Percentiles rank a stretch among this genome's conserved stretches.
Evolutionary conservation across 2,888 invertebrate species (phyloP).

Genomic region (Antitype chi): DNA sequence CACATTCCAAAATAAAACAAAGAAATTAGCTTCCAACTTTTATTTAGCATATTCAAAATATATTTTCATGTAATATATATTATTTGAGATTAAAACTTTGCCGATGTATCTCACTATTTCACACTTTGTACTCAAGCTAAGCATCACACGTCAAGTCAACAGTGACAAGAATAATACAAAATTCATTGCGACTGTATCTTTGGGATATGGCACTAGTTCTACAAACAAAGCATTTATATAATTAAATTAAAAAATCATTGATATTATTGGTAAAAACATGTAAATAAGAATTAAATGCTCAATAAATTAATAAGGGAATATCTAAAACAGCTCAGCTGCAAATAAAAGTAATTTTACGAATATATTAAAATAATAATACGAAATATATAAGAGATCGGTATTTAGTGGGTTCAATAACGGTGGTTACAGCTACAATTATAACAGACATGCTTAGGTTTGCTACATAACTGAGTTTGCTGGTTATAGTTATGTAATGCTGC

Average conservation of each 20-base stretch:
- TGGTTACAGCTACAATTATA: background rate
- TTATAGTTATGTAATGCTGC: slow-evolving; percentile 8
- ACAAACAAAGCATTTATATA: slow-evolving; percentile 47
- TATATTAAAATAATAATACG: slow-evolving; percentile 33
- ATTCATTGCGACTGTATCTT: slow-evolving; percentile 45
- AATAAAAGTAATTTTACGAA: slow-evolving; percentile 48
- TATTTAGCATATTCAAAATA: slow-evolving; percentile 87
- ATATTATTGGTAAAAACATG: slow-evolving; percentile 43
- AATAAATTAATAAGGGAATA: slow-evolving; percentile 29
- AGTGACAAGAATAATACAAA: slow-evolving; percentile 37
- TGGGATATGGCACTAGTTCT: slow-evolving; percentile 63
- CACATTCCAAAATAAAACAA: slow-evolving; percentile 34
- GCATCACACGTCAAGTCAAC: slow-evolving; percentile 67
- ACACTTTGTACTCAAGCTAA: slow-evolving; percentile 83
- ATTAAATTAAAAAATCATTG: slow-evolving; percentile 19
- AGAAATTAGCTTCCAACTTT: slow-evolving; percentile 54
- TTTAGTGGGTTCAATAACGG: slow-evolving; percentile 9
- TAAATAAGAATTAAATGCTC: slow-evolving; percentile 20
- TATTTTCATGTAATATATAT: slow-evolving; percentile 76
- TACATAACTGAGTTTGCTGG: background rate
- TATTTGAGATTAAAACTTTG: slow-evolving; percentile 76
- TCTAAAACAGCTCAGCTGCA: slow-evolving; percentile 64
- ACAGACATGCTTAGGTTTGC: background rate
- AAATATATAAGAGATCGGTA: slow-evolving; percentile 50
- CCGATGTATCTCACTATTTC: slow-evolving; percentile 71